Evolutionary conservation across 1,140 invertebrate genomes (phyloP), one percentile per base, ranked within the genome.

Genomic region (Drosophila ficusphila): DNA sequence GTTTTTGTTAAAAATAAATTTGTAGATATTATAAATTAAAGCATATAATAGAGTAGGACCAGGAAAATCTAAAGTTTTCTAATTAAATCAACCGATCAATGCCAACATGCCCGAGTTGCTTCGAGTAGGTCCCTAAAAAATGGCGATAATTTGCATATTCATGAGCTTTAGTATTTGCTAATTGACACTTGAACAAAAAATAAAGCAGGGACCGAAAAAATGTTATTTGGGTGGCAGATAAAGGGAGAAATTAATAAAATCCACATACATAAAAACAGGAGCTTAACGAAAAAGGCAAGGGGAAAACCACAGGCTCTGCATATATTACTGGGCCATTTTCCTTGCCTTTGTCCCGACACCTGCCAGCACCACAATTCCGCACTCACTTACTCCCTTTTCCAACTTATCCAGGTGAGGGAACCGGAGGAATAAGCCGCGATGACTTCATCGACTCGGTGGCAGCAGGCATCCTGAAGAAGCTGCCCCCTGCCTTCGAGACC

Each of bases 361-460:
- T 23, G 14, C 25, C 62, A 48, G 16, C 16, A 27, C 54, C 54
- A 41, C 38, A 76, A 64, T 58, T 48, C 60, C 54, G 36, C 38
- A 58, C 62, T 82, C 39, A 77, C 38, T 21, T 29, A 36, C 34
- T 41, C 7, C 7, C 27, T 16, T 44, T 29, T 16, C 23, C 23
- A 33, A 1, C 38, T 42, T 38, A 27, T 34, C 34, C 61, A 90
- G 90, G 90, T 39, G 90, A 91, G 60, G 89, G 89, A 31, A 93
- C 92, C 2, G 92, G 93, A 19, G 94, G 94, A 8, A 93, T 95
- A 57, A 95, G 94, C 51, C 93, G 95, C 68, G 96, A 97, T 61
- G 95, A 97, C 60, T 96, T 97, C 82, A 97, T 98, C 54, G 95
- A 96, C 78, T 94, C 93, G 51, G 94, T 97, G 27, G 96, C 96